These are phyloP conservation scores for Amblyteles armatorius DNA, from an alignment of 2,888 invertebrate genomes.

Conservation along the genomic window DNA sequence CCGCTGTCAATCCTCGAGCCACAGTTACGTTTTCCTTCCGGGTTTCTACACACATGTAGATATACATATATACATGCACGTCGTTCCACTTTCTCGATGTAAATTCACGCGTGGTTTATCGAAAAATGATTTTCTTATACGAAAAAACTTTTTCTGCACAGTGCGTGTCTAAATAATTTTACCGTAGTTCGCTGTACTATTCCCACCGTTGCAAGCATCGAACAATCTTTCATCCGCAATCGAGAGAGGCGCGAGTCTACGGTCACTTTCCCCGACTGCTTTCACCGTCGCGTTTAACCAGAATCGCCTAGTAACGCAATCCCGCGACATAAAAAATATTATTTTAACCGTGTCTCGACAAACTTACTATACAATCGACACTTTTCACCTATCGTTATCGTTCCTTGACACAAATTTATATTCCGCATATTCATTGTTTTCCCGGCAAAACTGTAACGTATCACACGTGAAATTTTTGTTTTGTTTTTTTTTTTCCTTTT, in stretches of 20 bases:
- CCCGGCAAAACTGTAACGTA: neutral
- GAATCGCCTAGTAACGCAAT: neutral
- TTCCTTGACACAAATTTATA: neutral
- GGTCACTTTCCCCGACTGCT: neutral
- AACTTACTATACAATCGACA: no score
- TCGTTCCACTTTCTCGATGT: neutral
- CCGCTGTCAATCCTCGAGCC: conserved; percentile 2
- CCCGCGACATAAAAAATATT: no score
- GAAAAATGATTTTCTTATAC: no score
- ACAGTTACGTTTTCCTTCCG: conserved; percentile 10
- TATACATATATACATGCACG: neutral
- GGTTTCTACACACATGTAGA: neutral
- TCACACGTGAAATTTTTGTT: neutral
- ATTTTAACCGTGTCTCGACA: no score
- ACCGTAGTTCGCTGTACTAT: neutral
- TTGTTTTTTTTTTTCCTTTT: neutral
- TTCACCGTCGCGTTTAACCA: neutral
- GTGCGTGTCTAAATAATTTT: neutral
- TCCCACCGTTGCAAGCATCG: neutral
- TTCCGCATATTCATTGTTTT: neutral
- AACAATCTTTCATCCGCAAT: neutral
- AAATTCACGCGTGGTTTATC: neutral
- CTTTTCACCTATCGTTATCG: neutral
- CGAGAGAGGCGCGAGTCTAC: neutral
- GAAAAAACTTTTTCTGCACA: neutral